Evolutionary conservation across 1,140 invertebrate species (phyloP), one percentile per base, ranked within the genome.

Genomic region (Pseudachorutes palmiensis): DNA sequence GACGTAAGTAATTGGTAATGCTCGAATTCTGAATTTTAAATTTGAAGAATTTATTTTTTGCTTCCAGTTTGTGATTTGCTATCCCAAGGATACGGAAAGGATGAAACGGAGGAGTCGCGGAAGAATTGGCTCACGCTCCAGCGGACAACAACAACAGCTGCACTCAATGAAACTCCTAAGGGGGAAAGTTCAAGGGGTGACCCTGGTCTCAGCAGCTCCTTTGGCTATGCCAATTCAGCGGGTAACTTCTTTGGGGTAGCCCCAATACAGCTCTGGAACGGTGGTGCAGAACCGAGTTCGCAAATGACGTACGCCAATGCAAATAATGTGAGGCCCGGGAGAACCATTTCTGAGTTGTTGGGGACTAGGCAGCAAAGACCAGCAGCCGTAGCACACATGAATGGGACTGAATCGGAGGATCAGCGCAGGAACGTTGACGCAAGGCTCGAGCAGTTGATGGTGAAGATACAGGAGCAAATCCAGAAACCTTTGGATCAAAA

Each of bases 61-160:
- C 19, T 9, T 41, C 36, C 19, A 55, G 51, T 55, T 26, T 55
- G 51, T 55, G 51, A 55, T 55, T 22, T 55, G 9, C 51, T 55
- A 19, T 24, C 12, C 14, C 9, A 55, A 14, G 51, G 51, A 24
- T 55, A 19, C 24, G 51, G 51, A 55, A 22, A 55, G 51, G 24
- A 55, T 14, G 51, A 55, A 55, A 55, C 51, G 9, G 12, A 9
- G 51, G 51, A 55, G 24, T 16, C 12, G 5, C 12, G 51, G 24
- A 55, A 55, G 24, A 26, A 55, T 19, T 55, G 51, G 51, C 24
- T 19, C 24, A 16, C 51, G 5, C 12, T 9, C 5, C 51, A 55
- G 24, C 9, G 24, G 51, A 55, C 12, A 14, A 5, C 51, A 24
- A 26, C 51, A 55, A 5, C 3, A 55, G 51, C 51, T 55, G 51